Evolutionary conservation across 2,113 vertebrate genomes (phyloP), one percentile per base, ranked within the genome.

Genomic region (Suricata suricatta): DNA sequence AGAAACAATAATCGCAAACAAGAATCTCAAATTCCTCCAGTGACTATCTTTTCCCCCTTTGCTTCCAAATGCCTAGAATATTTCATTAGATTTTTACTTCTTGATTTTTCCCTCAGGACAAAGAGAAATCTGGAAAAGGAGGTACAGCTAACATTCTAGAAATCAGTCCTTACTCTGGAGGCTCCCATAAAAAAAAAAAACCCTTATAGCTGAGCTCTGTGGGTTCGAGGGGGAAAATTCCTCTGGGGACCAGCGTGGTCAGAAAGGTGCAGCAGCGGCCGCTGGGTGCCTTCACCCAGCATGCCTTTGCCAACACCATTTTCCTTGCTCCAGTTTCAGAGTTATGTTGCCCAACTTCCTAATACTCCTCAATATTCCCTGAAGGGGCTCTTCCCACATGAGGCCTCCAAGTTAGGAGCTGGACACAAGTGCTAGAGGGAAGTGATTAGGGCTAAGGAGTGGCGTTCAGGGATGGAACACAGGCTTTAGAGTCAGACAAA

Each of bases 1-100:
- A 76, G 76, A 27, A 84, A 89, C 84, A 89, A 92, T 85, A 38
- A 71, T 6, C 50, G 19, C 92, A 97, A 97, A 52, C 35, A 87
- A 97, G 71, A 93, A 87, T 81, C 84, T 96, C 47, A 44, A 72
- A 95, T 85, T 93, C 85, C 85, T 94, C 79, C 44, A 71, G 35
- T 71, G 76, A 95, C 64, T 80, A 19, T 96, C 82, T 95, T 88
- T 96, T 93, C 68, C 82, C 35, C 50, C 29, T 38, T 74, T 86
- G 44, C 71, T 90, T 96, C 80, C 50, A 88, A 92, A 8, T 27
- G 35, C 41, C 35, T n/a, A 88, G 79, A 83, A 91, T 57, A 47
- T 57, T 95, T 92, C 66, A 74, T 84, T 69, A 66, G 57, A 90
- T 96, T 97, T 29, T 14, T 47, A 82, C 9, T 66, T 90, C 29